Evolutionary conservation across 2,113 vertebrate genomes (phyloP).

Genomic region (Coturnix japonica): DNA sequence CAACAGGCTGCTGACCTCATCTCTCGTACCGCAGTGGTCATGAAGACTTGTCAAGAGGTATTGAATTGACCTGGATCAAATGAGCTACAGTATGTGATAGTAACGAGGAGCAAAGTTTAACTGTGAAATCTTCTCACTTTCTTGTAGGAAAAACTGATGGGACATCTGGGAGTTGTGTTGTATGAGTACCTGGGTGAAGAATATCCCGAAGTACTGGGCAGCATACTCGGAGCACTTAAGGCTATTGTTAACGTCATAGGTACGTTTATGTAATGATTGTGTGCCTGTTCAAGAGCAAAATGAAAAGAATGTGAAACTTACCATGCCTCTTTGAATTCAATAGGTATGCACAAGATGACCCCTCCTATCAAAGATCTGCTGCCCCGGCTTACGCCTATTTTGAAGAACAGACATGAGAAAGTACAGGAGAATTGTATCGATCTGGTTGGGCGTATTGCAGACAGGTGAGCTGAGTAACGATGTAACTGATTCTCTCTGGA

Average conservation of each 20-base stretch:
- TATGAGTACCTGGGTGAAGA: conserved; percentile 99
- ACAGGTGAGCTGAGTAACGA: conserved; percentile 80
- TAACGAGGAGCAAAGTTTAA: neutral
- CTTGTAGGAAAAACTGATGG: conserved; percentile 97
- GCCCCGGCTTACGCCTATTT: conserved; percentile 94
- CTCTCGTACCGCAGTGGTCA: conserved; percentile 97
- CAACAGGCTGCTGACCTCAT: conserved; percentile 98
- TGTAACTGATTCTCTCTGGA: neutral
- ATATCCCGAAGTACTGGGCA: conserved; percentile 97
- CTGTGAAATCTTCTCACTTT: conserved; percentile 2
- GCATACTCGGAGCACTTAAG: conserved; percentile 97
- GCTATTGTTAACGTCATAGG: conserved; percentile 99
- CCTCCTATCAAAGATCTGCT: conserved; percentile 98
- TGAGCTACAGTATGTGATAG: neutral
- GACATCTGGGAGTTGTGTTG: conserved; percentile 96
- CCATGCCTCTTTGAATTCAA: neutral
- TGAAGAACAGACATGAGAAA: conserved; percentile 99
- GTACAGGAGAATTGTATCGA: conserved; percentile 99
- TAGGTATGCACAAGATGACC: conserved; percentile 99
- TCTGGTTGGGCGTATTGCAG: conserved; percentile 96
- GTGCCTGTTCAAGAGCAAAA: neutral
- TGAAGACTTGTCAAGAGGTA: conserved; percentile 99
- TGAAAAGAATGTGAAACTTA: neutral
- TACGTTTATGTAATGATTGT: conserved; percentile 60
- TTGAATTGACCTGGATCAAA: conserved; percentile 54